Base-by-base conservation (phyloP, 2,113 vertebrate genomes). In the Ictidomys tridecemlineatus region DNA sequence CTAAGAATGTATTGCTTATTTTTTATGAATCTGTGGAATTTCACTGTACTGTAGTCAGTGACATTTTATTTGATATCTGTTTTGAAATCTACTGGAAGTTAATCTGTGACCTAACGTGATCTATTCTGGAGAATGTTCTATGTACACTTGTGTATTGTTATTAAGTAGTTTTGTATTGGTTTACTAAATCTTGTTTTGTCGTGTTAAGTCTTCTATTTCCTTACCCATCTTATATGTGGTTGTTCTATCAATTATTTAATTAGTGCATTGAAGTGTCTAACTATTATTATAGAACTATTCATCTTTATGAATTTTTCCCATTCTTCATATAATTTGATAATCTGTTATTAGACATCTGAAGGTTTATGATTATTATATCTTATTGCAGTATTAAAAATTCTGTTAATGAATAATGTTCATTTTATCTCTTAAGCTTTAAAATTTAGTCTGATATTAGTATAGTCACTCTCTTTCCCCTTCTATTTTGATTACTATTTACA, bases 391-490 rank as follows among this genome's bases (percentile, higher is more conserved):
- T 37, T 83, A 20, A 26, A 78, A 14, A 11, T 65, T 70, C 85
- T 22, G 69, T 39, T 79, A 80, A 48, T 39, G 10, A 39, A 58
- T 56, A 65, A 53, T 53, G 1, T 63, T 34, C 22, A 61, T 61
- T 61, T 83, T 42, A 30, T 65, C 20, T 53, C 8, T 3, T 56
- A 83, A 37, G 34, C 45, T 63, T 85, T 87, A 30, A 45, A 9
- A n/a, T 63, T 70, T 87, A 58, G n/a, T 56, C n/a, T 93, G 63
- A 65, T 90, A 63, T 86, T 76, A 70, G 30, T 22, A 92, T 51
- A 74, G n/a, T 56, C 24, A 74, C 4, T 1, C 0, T 1, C 87
- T n/a, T 51, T 87, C 28, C 22, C 58, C 22, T 58, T 61, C 22
- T 70, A 32, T 45, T 86, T 87, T 84, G 51, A 42, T 51, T 87